Percentiles rank a stretch among this genome's conserved stretches.
Conservation (phyloP, 2,888 invertebrate species). For the Aspidiotus destructor region DNA sequence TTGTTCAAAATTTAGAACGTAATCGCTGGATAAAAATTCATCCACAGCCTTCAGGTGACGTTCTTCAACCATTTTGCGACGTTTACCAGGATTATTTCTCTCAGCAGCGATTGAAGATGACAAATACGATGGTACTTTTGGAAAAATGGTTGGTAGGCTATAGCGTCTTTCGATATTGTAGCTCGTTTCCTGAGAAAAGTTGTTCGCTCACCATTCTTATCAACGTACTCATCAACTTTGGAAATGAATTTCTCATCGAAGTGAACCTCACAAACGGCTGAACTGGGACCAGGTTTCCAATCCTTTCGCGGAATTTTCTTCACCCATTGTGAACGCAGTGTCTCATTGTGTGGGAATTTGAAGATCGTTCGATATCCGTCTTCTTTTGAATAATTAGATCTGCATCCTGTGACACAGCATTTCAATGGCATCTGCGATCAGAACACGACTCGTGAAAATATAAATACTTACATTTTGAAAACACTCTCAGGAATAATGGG, state of each 20-base stretch:
- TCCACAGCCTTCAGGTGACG: neutral
- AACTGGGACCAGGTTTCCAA: too few species aligned
- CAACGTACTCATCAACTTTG: neutral
- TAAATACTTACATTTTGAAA: too few species aligned
- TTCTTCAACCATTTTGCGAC: neutral
- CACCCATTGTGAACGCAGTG: neutral
- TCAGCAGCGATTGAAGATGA: neutral
- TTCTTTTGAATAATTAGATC: neutral
- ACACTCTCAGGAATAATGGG: too few species aligned
- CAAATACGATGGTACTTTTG: neutral
- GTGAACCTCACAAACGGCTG: neutral
- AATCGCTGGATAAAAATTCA: neutral
- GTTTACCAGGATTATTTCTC: neutral
- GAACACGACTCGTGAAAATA: too few species aligned
- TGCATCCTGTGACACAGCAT: neutral
- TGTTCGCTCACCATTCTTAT: neutral
- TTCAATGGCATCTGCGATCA: neutral
- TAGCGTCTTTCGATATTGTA: neutral
- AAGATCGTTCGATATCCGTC: neutral
- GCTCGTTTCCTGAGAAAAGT: neutral
- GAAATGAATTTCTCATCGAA: neutral
- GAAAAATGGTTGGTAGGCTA: too few species aligned
- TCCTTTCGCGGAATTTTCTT: too few species aligned
- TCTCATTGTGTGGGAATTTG: neutral
- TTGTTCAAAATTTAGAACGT: neutral